A percentile compares a stretch with the other conserved stretches of the same genome.
These are phyloP conservation scores for Coilia nasus DNA, from an alignment of 2,797 vertebrate species.

Conservation along the genomic window DNA sequence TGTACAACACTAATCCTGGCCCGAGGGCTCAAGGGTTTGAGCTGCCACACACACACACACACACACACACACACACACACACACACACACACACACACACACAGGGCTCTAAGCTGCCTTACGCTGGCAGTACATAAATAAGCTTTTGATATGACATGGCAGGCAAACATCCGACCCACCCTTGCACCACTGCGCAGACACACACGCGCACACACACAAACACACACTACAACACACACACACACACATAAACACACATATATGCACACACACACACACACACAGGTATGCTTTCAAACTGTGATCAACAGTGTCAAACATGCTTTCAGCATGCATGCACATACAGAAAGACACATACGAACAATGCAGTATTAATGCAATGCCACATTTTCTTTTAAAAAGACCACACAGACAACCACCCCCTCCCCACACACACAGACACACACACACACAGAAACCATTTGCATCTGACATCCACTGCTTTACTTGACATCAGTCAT, in stretches of 20 bases:
- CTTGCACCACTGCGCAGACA: neutral
- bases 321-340: neutral
- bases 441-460: conserved; percentile 17
- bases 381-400: neutral
- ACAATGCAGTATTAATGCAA: neutral
- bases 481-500: neutral
- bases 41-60: neutral
- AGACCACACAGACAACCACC: neutral
- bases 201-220: conserved; percentile 21
- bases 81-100: conserved; percentile 3
- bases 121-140: neutral
- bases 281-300: neutral
- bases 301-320: too few relatives aligned
- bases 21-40: neutral
- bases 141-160: conserved; percentile 20
- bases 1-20: neutral
- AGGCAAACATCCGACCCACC: conserved; percentile 13
- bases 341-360: neutral
- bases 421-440: neutral
- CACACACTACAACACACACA: conserved; percentile 29
- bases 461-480: neutral
- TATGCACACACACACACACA: neutral
- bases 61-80: neutral
- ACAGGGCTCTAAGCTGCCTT: too few relatives aligned
- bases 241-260: conserved; percentile 36